Base-by-base conservation (phyloP, 2,113 vertebrate species). In the Muntiacus muntjak region DNA sequence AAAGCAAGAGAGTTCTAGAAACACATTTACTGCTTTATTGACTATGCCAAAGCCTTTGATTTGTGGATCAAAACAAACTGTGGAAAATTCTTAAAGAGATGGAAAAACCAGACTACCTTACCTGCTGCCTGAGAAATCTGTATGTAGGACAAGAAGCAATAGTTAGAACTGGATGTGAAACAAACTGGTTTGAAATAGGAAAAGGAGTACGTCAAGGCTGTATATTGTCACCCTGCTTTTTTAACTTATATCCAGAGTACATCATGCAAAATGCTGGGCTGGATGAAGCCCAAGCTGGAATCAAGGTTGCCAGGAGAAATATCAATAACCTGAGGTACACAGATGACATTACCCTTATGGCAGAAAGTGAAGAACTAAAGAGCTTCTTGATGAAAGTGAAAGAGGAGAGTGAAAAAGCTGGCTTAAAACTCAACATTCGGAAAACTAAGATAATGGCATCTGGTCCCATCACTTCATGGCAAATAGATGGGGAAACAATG, bases 381-480 rank as follows among this genome's bases (percentile, higher is more conserved):
- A 36, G 67, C 67, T 23, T 36, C 64, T 23, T 71, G 67, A 36
- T 71, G n/a, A 40, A 40, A 40, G n/a, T 71, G n/a, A 36, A 71
- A 71, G n/a, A 71, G n/a, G 67, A 71, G 67, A 23, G 67, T 36
- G 19, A 40, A 71, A 40, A 40, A 71, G n/a, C 67, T 71, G 19
- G 67, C n/a, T 71, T 40, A 36, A 40, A 12, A 71, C n/a, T 40
- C 67, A 71, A 40, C n/a, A 40, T 40, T 71, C 67, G 36, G 67
- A 12, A 36, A 71, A 36, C n/a, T 6, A 71, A 71, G 67, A 36
- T 71, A n/a, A 36, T 71, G 67, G 67, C 19, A 71, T 71, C 67
- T 0, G 4, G n/a, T 40, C 9, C 67, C 67, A 71, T 40, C 67
- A 71, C 19, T 40, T 71, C 5, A 0, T 71, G 19, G 9, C 67